Evolutionary conservation across 2,113 vertebrate species (phyloP).

Genomic region (Engraulis encrasicolus): DNA sequence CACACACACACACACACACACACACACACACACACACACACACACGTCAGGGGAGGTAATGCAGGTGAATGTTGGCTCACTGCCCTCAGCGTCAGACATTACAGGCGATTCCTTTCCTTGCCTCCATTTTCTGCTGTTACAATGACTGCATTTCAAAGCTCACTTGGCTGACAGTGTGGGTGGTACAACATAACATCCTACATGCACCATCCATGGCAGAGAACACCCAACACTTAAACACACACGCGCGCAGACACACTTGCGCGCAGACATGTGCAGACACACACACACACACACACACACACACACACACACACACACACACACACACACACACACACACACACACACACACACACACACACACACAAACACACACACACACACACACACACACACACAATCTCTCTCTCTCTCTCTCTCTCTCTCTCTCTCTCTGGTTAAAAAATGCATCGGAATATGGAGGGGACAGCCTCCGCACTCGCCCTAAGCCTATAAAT

Average conservation of each 20-base stretch:
- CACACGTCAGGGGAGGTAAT: conserved; percentile 73
- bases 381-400: neutral
- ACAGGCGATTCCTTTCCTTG: conserved; percentile 85
- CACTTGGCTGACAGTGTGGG: conserved; percentile 87
- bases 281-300: too few relatives aligned
- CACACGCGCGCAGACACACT: too few relatives aligned
- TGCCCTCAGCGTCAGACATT: conserved; percentile 86
- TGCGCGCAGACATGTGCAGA: too few relatives aligned
- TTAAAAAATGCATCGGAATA: neutral
- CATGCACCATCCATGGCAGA: conserved; percentile 83
- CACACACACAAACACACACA: neutral
- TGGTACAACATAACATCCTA: conserved; percentile 83
- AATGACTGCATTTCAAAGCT: conserved; percentile 96
- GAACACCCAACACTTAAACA: conserved; percentile 79
- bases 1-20: too few relatives aligned
- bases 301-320: neutral
- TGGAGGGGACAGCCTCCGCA: neutral
- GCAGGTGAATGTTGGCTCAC: conserved; percentile 83
- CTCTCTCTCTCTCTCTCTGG: neutral
- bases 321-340: neutral
- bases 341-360: too few relatives aligned
- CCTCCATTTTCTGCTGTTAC: conserved; percentile 84
- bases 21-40: neutral
- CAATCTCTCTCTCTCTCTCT: neutral
- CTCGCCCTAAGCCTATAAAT: neutral